phyloP scores from a whole-genome alignment of 1,140 invertebrate species.

The Philotrypesis tridentata region DNA sequence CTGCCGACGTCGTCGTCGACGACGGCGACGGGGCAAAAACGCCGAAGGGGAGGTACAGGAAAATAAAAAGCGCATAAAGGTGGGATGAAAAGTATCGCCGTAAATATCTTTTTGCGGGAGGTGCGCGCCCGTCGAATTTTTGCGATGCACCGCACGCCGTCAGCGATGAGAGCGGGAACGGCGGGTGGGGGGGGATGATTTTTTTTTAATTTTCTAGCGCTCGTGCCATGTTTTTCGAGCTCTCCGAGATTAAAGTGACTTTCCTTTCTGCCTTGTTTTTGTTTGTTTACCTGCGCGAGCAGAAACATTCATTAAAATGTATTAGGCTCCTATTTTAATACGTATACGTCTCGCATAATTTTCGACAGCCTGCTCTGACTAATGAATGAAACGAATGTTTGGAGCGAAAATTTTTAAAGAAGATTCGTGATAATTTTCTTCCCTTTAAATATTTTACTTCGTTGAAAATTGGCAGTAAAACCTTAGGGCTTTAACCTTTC shows the following conservation, averaged over 20 bases:
- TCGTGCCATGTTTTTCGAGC: background rate
- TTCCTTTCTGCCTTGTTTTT: background rate
- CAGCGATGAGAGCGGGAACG: too few species aligned
- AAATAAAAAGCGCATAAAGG: constrained; percentile 45
- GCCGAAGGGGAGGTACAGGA: background rate
- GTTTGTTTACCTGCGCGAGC: background rate
- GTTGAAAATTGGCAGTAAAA: background rate
- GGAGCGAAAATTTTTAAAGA: too few species aligned
- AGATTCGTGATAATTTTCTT: background rate
- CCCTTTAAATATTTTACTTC: constrained; percentile 9
- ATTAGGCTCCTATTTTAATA: too few species aligned
- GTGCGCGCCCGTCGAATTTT: background rate
- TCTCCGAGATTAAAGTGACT: background rate
- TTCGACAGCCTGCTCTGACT: too few species aligned
- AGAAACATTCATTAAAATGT: background rate
- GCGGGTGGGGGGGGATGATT: background rate
- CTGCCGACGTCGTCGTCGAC: background rate
- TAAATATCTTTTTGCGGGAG: constrained; percentile 44
- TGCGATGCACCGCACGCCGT: background rate
- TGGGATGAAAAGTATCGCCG: constrained; percentile 28
- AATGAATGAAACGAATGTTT: too few species aligned
- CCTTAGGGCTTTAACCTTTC: constrained; percentile 13
- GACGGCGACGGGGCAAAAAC: background rate
- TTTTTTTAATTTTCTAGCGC: background rate
- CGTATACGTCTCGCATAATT: too few species aligned